These are phyloP conservation scores for Typhlomys cinereus DNA, from an alignment of 2,113 vertebrate species.

Conservation along the genomic window DNA sequence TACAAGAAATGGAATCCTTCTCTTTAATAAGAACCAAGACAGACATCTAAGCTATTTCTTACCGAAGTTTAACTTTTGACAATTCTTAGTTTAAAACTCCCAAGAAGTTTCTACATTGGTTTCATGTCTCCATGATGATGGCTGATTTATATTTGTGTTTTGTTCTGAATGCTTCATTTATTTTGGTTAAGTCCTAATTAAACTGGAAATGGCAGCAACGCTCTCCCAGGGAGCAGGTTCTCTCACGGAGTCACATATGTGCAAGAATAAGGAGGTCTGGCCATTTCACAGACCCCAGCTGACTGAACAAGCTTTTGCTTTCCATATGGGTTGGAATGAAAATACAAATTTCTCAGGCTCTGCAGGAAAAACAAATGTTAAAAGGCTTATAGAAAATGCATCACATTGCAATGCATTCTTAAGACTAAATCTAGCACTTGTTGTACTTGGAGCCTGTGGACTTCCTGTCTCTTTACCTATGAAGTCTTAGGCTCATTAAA, in stretches of 20 bases:
- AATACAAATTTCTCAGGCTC: neutral
- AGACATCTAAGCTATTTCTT: neutral
- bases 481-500: neutral
- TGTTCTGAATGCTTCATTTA: neutral
- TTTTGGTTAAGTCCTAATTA: neutral
- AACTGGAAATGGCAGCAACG: neutral
- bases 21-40: neutral
- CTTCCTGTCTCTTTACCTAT: neutral
- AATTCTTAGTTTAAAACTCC: neutral
- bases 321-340: neutral
- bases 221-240: neutral
- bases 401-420: neutral
- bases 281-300: neutral
- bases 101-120: neutral
- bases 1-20: neutral
- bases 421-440: neutral
- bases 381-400: neutral
- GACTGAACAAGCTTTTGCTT: neutral
- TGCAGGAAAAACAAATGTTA: constrained; percentile 9
- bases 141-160: constrained; percentile 18
- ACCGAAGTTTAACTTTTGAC: neutral
- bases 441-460: neutral
- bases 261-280: neutral
- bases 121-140: neutral
- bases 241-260: neutral